Evolutionary conservation across 2,797 vertebrate genomes (phyloP).

Genomic region (Acanthurus lineatus): DNA sequence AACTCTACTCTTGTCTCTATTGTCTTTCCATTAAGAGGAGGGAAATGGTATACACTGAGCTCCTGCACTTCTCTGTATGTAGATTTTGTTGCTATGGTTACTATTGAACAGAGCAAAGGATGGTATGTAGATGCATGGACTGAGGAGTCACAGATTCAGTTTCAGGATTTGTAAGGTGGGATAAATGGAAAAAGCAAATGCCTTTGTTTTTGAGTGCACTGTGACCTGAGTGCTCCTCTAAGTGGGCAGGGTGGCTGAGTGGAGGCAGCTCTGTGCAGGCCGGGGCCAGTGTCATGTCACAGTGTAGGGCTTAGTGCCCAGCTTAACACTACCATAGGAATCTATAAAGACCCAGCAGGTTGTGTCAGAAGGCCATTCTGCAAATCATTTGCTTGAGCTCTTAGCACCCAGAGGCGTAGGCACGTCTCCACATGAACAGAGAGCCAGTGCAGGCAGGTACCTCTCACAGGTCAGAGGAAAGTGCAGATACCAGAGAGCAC

Average conservation of each 20-base stretch:
- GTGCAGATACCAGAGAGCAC: slow-evolving; percentile 70
- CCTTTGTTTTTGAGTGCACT: slow-evolving; percentile 47
- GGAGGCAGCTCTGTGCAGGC: slow-evolving; percentile 49
- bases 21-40: slow-evolving; percentile 20
- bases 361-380: slow-evolving; percentile 74
- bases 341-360: slow-evolving; percentile 74
- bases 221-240: slow-evolving; percentile 55
- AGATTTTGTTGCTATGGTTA: slow-evolving; percentile 60
- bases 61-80: slow-evolving; percentile 39
- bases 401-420: slow-evolving; percentile 66
- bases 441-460: slow-evolving; percentile 72
- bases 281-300: slow-evolving; percentile 66
- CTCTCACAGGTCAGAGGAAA: slow-evolving; percentile 69
- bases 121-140: slow-evolving; percentile 7
- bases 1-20: not conserved
- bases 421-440: slow-evolving; percentile 75
- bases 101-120: slow-evolving; percentile 35
- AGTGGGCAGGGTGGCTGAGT: slow-evolving; percentile 49
- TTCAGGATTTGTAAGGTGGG: slow-evolving; percentile 29
- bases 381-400: slow-evolving; percentile 73
- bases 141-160: slow-evolving; percentile 27
- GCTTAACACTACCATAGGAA: slow-evolving; percentile 75
- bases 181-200: slow-evolving; percentile 38
- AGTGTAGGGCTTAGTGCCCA: slow-evolving; percentile 60
- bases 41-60: slow-evolving; percentile 14